Evolutionary conservation across 2,113 vertebrate genomes (phyloP).

Genomic region (Hemibagrus wyckioides): DNA sequence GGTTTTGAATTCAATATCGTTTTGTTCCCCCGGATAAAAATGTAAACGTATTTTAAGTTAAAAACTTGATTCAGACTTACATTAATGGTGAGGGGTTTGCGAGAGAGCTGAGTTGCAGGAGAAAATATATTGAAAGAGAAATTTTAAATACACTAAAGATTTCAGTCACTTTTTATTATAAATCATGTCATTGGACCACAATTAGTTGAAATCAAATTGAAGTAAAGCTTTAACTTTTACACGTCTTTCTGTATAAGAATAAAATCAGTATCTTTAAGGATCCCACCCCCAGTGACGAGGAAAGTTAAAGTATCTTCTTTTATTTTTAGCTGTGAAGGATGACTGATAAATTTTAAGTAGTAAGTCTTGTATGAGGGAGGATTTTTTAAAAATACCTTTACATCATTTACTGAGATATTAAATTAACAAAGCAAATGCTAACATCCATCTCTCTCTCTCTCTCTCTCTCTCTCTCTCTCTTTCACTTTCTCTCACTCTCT

Average conservation of each 20-base stretch:
- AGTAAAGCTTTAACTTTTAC: background rate
- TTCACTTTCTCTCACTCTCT: background rate
- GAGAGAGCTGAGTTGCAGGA: background rate
- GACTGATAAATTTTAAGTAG: too few relatives aligned
- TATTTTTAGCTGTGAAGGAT: background rate
- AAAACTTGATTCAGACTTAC: background rate
- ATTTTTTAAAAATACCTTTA: background rate
- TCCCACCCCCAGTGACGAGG: background rate
- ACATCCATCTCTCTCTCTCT: background rate
- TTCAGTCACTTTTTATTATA: too few relatives aligned
- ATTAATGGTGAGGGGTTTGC: background rate
- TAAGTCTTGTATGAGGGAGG: background rate
- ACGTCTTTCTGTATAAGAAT: background rate
- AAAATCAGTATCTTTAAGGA: background rate
- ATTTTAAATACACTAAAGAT: background rate
- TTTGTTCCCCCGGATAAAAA: background rate
- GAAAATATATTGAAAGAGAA: background rate
- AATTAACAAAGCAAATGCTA: too few relatives aligned
- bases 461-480: background rate
- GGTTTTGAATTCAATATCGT: too few relatives aligned
- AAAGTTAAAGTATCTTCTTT: background rate
- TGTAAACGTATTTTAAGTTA: too few relatives aligned
- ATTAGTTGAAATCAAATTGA: background rate
- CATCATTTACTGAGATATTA: background rate
- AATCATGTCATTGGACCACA: too few relatives aligned